Evolutionary conservation across 2,888 invertebrate species (phyloP).

Genomic region (Hirtodrosophila trivittata): DNA sequence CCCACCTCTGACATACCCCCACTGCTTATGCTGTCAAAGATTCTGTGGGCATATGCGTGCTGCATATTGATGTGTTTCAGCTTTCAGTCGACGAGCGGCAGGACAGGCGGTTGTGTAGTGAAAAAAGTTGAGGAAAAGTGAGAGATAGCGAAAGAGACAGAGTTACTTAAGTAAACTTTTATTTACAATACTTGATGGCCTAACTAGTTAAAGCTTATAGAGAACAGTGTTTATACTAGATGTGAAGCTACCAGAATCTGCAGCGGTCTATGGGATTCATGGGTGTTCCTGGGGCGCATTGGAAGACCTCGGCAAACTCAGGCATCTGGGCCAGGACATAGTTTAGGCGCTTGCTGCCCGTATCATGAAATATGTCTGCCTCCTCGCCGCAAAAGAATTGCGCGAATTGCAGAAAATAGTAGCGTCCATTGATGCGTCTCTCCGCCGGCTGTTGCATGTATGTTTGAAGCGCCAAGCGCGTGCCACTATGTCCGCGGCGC

Average conservation of each 20-base stretch:
- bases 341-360: constrained; percentile 71
- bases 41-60: constrained; percentile 40
- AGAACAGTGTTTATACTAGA: constrained; percentile 6
- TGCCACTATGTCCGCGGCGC: constrained; percentile 76
- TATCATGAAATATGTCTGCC: constrained; percentile 68
- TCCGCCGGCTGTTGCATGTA: constrained; percentile 56
- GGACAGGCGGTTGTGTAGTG: background rate
- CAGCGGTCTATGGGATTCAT: constrained; percentile 73
- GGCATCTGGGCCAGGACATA: constrained; percentile 75
- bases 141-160: constrained; percentile 1
- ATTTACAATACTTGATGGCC: constrained; percentile 67
- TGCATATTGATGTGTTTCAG: constrained; percentile 53
- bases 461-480: constrained; percentile 70
- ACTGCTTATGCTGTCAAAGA: constrained; percentile 45
- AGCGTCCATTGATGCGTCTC: constrained; percentile 53
- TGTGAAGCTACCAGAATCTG: constrained; percentile 63
- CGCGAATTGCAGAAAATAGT: constrained; percentile 79
- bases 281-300: constrained; percentile 55
- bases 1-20: background rate
- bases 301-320: constrained; percentile 71
- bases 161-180: constrained; percentile 57
- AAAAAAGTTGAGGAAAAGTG: background rate
- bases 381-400: constrained; percentile 79
- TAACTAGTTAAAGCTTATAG: constrained; percentile 61
- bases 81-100: background rate